phyloP scores from a whole-genome alignment of 2,113 vertebrate species.

The Microtus oregoni region DNA sequence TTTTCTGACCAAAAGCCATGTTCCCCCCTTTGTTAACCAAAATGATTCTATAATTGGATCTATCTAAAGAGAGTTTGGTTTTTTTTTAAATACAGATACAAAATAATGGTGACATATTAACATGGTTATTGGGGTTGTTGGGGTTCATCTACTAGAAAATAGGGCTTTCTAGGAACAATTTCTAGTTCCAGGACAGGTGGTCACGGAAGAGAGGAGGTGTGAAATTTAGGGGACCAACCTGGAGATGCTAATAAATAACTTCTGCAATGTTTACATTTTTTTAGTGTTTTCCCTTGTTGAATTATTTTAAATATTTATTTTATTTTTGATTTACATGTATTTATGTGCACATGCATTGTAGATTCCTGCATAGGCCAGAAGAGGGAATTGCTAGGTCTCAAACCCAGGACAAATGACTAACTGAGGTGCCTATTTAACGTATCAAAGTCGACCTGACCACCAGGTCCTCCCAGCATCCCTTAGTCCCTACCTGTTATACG shows the following conservation, averaged over 20 bases:
- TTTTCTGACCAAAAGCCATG: conserved; percentile 32
- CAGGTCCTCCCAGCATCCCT: background rate
- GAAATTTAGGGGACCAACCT: background rate
- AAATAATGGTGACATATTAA: background rate
- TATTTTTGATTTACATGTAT: background rate
- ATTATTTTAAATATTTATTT: background rate
- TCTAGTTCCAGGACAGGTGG: background rate
- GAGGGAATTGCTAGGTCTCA: background rate
- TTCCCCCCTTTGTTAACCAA: background rate
- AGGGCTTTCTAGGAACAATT: background rate
- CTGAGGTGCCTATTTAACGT: background rate
- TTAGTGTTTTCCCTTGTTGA: background rate
- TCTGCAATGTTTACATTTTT: background rate
- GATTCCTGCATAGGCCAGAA: background rate
- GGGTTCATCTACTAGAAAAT: background rate
- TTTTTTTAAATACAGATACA: conserved; percentile 56
- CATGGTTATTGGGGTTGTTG: conserved; percentile 10
- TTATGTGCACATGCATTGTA: background rate
- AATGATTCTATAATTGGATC: conserved; percentile 15
- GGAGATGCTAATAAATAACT: background rate
- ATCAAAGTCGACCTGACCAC: background rate
- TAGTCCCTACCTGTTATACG: background rate
- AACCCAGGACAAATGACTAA: background rate
- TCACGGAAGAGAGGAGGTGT: background rate
- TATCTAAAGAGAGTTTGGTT: conserved; percentile 34